These are phyloP conservation scores for Microhierax caerulescens DNA, from an alignment of 2,797 vertebrate species.

Conservation along the genomic window DNA sequence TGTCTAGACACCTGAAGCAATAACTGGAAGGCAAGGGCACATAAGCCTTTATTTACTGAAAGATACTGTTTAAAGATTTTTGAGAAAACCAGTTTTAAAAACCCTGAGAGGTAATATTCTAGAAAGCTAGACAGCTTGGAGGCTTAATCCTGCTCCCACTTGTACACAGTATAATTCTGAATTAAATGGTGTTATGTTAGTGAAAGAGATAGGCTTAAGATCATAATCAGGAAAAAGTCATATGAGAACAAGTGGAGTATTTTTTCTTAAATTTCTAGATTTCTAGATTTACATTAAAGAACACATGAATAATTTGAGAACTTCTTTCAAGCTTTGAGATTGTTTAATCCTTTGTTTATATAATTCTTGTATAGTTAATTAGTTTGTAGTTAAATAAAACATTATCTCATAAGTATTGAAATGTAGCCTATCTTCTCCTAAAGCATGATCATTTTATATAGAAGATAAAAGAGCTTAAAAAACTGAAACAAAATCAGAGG, in stretches of 20 bases:
- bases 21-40: constrained; percentile 59
- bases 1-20: constrained; percentile 65
- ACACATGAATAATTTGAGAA: not conserved
- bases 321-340: not conserved
- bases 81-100: constrained; percentile 46
- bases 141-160: not conserved
- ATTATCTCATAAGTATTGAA: not conserved
- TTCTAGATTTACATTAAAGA: not conserved
- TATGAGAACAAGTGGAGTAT: not conserved
- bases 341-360: not conserved
- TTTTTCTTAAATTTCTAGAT: not conserved
- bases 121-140: not conserved
- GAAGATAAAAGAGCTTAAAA: not conserved
- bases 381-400: constrained; percentile 1
- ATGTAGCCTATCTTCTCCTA: not conserved
- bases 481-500: not conserved
- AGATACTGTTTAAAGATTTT: constrained; percentile 35
- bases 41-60: constrained; percentile 54
- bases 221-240: not conserved
- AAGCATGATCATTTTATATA: not conserved
- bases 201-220: not conserved
- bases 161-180: not conserved
- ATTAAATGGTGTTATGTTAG: not conserved
- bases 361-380: not conserved
- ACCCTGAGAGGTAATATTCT: not conserved